phyloP scores from a whole-genome alignment of 2,797 vertebrate genomes.

The Lindbergichthys nudifrons region DNA sequence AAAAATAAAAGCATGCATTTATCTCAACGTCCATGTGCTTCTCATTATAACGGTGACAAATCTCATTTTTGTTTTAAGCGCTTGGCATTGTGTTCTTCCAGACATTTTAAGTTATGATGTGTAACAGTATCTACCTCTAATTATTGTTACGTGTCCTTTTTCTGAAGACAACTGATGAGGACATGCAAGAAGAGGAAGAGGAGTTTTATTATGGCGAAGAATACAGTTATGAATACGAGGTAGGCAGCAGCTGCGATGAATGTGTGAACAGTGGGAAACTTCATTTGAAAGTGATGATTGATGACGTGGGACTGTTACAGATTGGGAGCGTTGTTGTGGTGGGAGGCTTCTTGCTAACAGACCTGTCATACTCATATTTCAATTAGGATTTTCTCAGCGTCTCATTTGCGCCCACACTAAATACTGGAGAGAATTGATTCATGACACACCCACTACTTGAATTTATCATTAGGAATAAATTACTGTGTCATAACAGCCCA shows the following conservation, averaged over 20 bases:
- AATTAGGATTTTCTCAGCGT: conserved; percentile 3
- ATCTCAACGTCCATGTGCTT: conserved; percentile 33
- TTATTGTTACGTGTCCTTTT: conserved; percentile 33
- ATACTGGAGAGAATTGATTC: conserved; percentile 62
- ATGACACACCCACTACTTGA: conserved; percentile 71
- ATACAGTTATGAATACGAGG: conserved; percentile 80
- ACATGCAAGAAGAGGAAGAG: conserved; percentile 60
- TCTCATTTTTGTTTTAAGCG: conserved; percentile 30
- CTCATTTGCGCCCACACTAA: conserved; percentile 49
- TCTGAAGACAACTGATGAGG: conserved; percentile 66
- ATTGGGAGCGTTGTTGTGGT: conserved; percentile 19
- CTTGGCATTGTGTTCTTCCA: conserved; percentile 37
- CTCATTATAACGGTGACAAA: conserved; percentile 25
- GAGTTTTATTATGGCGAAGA: conserved; percentile 69
- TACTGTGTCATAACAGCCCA: conserved; percentile 41
- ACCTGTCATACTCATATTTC: conserved; percentile 58
- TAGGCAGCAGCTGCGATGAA: conserved; percentile 53
- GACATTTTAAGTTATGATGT: conserved; percentile 13
- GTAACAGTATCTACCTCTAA: conserved; percentile 20
- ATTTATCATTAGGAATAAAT: conserved; percentile 63
- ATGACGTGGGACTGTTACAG: conserved; percentile 34
- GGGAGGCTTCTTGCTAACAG: conserved; percentile 50
- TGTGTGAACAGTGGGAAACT: conserved; percentile 41
- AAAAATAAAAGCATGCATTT: conserved; percentile 63
- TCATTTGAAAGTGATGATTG: conserved; percentile 37